Conservation (phyloP, 2,888 invertebrate genomes). For the Anthophora plumipes region DNA sequence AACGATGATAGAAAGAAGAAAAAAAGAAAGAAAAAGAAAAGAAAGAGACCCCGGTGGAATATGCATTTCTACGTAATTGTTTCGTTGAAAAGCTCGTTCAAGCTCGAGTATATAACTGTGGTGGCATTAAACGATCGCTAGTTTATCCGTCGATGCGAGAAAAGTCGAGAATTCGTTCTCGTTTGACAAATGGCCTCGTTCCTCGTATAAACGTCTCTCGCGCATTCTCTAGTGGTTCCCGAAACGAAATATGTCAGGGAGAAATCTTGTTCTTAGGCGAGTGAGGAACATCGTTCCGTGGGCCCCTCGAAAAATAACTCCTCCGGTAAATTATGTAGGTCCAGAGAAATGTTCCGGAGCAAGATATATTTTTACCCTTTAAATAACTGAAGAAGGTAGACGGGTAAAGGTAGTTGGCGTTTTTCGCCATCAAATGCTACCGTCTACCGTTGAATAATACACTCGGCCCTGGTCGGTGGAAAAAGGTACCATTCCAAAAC, state of each 20-base stretch:
- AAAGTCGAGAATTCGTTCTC: neutral
- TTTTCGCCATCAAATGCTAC: slow-evolving; percentile 56
- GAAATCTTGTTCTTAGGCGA: slow-evolving; percentile 16
- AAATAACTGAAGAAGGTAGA: slow-evolving; percentile 64
- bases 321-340: slow-evolving; percentile 54
- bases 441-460: slow-evolving; percentile 64
- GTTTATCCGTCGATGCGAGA: neutral
- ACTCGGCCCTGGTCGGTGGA: slow-evolving; percentile 31
- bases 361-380: slow-evolving; percentile 68
- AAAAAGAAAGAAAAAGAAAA: too few species aligned
- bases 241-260: slow-evolving; percentile 23
- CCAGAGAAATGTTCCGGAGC: slow-evolving; percentile 36
- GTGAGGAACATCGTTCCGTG: neutral
- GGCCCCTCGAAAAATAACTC: slow-evolving; percentile 55
- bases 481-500: slow-evolving; percentile 39
- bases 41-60: too few species aligned
- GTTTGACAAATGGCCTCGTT: slow-evolving; percentile 22
- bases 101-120: neutral
- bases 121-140: neutral
- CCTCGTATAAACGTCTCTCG: slow-evolving; percentile 5
- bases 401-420: slow-evolving; percentile 15
- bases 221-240: neutral
- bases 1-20: too few species aligned
- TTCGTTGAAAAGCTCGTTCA: neutral
- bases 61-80: slow-evolving; percentile 31